Conservation (phyloP, 2,888 invertebrate genomes). For the Acronicta alni region DNA sequence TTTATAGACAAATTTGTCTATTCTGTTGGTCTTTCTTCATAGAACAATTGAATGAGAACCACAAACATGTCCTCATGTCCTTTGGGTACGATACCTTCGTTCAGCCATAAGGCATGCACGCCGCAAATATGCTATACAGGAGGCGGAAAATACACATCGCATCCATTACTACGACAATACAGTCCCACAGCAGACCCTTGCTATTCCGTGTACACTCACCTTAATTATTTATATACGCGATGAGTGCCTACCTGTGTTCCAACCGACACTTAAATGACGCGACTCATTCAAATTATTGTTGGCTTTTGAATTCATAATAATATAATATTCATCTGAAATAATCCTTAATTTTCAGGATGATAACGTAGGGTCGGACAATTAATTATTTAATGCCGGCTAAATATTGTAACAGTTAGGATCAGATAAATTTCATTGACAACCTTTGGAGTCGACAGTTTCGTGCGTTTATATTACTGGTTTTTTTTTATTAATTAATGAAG, state of each 20-base stretch:
- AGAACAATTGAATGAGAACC: slow-evolving; percentile 35
- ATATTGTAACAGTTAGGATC: neutral
- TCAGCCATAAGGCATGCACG: slow-evolving; percentile 10
- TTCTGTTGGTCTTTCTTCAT: slow-evolving; percentile 3
- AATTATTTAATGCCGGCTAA: neutral
- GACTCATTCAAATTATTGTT: slow-evolving; percentile 54
- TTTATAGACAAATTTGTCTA: neutral
- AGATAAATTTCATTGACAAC: neutral
- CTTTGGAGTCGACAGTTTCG: no score
- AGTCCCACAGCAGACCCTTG: slow-evolving; percentile 17
- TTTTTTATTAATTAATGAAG: no score
- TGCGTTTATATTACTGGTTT: no score
- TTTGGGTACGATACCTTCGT: slow-evolving; percentile 16
- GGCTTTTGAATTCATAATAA: slow-evolving; percentile 15
- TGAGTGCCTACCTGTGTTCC: slow-evolving; percentile 65
- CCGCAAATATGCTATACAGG: slow-evolving; percentile 37
- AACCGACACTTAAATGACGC: slow-evolving; percentile 68
- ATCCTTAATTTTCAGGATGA: slow-evolving; percentile 19
- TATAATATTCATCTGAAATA: slow-evolving; percentile 24
- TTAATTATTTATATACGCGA: slow-evolving; percentile 68
- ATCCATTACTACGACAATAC: slow-evolving; percentile 49
- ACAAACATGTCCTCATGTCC: slow-evolving; percentile 22
- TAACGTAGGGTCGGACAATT: slow-evolving; percentile 11
- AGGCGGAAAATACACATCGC: slow-evolving; percentile 39
- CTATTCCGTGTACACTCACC: slow-evolving; percentile 33